Evolutionary conservation across 2,888 invertebrate genomes (phyloP).

Genomic region (Habrosyne pyritoides): DNA sequence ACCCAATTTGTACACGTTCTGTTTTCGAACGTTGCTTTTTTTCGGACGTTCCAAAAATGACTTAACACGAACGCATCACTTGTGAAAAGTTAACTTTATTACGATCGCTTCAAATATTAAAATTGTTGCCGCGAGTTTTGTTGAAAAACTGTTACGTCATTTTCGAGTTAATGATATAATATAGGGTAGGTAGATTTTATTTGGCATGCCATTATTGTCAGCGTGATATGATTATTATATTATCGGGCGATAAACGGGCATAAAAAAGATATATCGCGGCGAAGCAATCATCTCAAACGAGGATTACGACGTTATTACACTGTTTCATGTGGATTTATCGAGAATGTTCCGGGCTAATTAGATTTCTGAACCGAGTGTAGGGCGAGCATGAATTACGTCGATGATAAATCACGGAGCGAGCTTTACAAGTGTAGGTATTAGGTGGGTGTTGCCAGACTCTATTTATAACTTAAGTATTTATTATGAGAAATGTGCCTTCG

Average conservation of each 20-base stretch:
- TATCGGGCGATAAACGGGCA: slow-evolving; percentile 79
- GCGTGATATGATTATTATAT: slow-evolving; percentile 81
- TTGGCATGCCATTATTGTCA: slow-evolving; percentile 81
- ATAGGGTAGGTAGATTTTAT: slow-evolving; percentile 79
- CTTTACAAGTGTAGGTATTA: slow-evolving; percentile 21
- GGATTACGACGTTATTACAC: slow-evolving; percentile 74
- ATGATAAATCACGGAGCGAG: slow-evolving; percentile 31
- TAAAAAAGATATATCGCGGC: slow-evolving; percentile 78
- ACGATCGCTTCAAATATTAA: not conserved
- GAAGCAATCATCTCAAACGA: slow-evolving; percentile 71
- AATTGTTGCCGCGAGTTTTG: not conserved
- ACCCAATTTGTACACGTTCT: slow-evolving; percentile 79
- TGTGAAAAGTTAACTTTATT: slow-evolving; percentile 35
- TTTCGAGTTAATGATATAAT: slow-evolving; percentile 47
- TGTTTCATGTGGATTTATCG: slow-evolving; percentile 75
- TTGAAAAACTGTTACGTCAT: slow-evolving; percentile 43
- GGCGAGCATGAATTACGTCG: slow-evolving; percentile 38
- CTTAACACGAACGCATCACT: slow-evolving; percentile 28
- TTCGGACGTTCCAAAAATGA: slow-evolving; percentile 41
- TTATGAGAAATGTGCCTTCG: slow-evolving; percentile 2
- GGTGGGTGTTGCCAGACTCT: slow-evolving; percentile 11
- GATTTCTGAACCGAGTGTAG: slow-evolving; percentile 34
- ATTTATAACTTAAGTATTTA: slow-evolving; percentile 14
- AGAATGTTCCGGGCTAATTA: slow-evolving; percentile 62
- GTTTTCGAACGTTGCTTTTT: slow-evolving; percentile 69